Percentiles rank a stretch among this genome's conserved stretches.
These are phyloP conservation scores for Eremophila alpestris DNA, from an alignment of 2,797 vertebrate genomes.

Conservation along the genomic window DNA sequence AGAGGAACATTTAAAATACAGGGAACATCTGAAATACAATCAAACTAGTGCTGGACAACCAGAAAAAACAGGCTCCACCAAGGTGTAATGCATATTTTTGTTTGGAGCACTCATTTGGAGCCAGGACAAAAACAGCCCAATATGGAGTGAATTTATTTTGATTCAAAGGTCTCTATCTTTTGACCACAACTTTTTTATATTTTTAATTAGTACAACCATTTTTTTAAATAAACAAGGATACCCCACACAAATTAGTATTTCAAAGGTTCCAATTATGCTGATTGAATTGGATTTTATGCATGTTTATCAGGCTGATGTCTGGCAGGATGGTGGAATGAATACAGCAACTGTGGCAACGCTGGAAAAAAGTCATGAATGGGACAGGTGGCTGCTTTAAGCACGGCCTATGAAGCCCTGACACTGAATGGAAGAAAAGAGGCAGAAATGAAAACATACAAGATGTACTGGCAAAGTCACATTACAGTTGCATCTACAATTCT, in stretches of 20 bases:
- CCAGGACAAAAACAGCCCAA: background rate
- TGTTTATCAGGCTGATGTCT: background rate
- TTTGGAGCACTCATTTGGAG: background rate
- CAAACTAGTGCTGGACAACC: background rate
- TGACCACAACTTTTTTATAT: background rate
- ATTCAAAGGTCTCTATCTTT: background rate
- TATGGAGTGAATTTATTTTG: background rate
- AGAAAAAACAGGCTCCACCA: background rate
- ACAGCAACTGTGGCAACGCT: background rate
- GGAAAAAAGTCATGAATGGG: background rate
- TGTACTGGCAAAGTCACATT: background rate
- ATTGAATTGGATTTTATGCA: background rate
- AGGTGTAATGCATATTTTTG: background rate
- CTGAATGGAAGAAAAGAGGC: background rate
- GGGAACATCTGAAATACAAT: background rate
- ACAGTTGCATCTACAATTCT: background rate
- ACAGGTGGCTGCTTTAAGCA: background rate
- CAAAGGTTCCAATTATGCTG: background rate
- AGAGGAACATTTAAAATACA: background rate
- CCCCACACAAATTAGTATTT: background rate
- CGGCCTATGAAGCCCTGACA: background rate
- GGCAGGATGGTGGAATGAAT: background rate
- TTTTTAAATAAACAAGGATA: background rate
- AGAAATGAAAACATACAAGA: background rate
- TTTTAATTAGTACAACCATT: background rate